phyloP scores from a whole-genome alignment of 2,888 invertebrate species.

The Opisthograptis luteolata region DNA sequence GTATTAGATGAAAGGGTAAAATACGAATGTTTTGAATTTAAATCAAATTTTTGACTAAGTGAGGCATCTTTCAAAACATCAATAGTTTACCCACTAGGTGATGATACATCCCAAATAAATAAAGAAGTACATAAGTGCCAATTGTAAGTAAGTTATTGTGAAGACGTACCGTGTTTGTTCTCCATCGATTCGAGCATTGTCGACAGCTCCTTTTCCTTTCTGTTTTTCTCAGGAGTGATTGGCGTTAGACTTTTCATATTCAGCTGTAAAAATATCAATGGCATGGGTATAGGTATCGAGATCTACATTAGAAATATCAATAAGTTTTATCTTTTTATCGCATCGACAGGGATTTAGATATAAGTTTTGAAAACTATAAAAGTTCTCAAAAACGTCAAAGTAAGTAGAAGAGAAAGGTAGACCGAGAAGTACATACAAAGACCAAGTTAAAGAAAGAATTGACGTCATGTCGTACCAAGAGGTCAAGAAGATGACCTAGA shows the following conservation, averaged over 20 bases:
- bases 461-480: too few relatives aligned
- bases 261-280: conserved; percentile 80
- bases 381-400: too few relatives aligned
- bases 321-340: too few relatives aligned
- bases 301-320: too few relatives aligned
- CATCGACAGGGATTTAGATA: too few relatives aligned
- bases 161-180: conserved; percentile 90
- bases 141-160: not conserved
- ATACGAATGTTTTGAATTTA: conserved; percentile 80
- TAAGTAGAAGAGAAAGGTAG: too few relatives aligned
- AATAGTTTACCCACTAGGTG: conserved; percentile 81
- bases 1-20: conserved; percentile 81
- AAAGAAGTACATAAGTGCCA: conserved; percentile 28
- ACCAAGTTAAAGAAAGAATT: too few relatives aligned
- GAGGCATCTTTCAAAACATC: conserved; percentile 75
- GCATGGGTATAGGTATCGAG: too few relatives aligned
- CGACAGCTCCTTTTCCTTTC: conserved; percentile 88
- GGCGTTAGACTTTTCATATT: conserved; percentile 86
- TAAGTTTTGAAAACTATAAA: too few relatives aligned
- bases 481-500: too few relatives aligned
- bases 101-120: conserved; percentile 32
- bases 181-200: conserved; percentile 91
- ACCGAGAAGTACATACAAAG: too few relatives aligned
- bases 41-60: conserved; percentile 35
- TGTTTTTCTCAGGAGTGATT: conserved; percentile 86